Conservation (phyloP, 2,888 invertebrate species). For the Chymomyza procnemis region DNA sequence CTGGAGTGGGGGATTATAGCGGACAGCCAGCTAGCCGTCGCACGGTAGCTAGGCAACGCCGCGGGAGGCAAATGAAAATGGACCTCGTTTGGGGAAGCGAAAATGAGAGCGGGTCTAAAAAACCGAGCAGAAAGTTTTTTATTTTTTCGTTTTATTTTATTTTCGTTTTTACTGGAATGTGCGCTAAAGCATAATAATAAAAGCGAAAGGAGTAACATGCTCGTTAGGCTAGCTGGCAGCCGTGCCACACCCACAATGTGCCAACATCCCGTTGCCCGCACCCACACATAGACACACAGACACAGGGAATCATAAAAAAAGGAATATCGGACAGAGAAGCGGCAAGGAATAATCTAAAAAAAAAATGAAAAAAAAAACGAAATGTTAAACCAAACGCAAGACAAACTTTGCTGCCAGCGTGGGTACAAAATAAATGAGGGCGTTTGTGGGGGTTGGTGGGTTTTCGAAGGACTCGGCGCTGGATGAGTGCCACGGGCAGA, state of each 20-base stretch:
- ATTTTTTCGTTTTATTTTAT: slow-evolving; percentile 29
- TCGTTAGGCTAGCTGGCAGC: slow-evolving; percentile 53
- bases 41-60: slow-evolving; percentile 44
- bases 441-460: slow-evolving; percentile 15
- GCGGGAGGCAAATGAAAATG: neutral
- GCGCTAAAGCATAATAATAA: slow-evolving; percentile 73
- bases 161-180: slow-evolving; percentile 51
- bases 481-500: slow-evolving; percentile 74
- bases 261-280: neutral
- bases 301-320: slow-evolving; percentile 10
- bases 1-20: neutral
- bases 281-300: neutral
- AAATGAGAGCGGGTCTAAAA: neutral
- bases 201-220: slow-evolving; percentile 74
- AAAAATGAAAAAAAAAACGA: slow-evolving; percentile 52
- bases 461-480: slow-evolving; percentile 66
- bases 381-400: slow-evolving; percentile 68
- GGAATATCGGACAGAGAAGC: slow-evolving; percentile 49
- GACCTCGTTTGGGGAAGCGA: slow-evolving; percentile 30
- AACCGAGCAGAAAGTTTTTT: slow-evolving; percentile 37
- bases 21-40: neutral
- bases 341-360: slow-evolving; percentile 71
- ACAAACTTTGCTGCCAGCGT: slow-evolving; percentile 73
- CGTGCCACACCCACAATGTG: slow-evolving; percentile 17
- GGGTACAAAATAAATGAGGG: slow-evolving; percentile 71